Base-by-base conservation (phyloP, 2,888 invertebrate species). In the Glomeris marginata region DNA sequence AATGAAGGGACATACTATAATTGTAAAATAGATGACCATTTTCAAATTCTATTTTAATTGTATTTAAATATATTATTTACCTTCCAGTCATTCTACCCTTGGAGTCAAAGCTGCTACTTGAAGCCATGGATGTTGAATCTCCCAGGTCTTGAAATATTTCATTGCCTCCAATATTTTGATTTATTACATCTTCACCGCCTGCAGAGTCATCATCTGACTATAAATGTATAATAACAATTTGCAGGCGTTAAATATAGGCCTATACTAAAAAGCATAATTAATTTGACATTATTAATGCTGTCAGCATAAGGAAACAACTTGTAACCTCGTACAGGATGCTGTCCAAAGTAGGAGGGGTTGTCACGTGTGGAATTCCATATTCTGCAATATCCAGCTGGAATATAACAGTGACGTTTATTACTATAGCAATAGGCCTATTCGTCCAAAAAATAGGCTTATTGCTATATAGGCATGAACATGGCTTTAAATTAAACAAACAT, bases 371-470 rank as follows among this genome's bases (percentile, higher is more conserved):
- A 61, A 86, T 78, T 57, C 81, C 80, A 68, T 80, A 85, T 65
- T 86, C 85, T 45, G 76, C 75, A 70, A 84, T 84, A 65, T 85
- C 84, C 57, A 85, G 69, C 84, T 84, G 60, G 49, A 73, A 34
- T 41, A 16, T 37, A 6, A 42, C n/a, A 18, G 28, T 5, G 28
- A 28, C 28, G 28, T 8, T 28, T 28, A 28, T 3, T 8, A 28
- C 3, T 8, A 28, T 8, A 28, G 28, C 3, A 28, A 28, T 5
- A 28, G 8, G 28, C n/a, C n/a, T n/a, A n/a, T 28, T 5, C 28
- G 28, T 28, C 28, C n/a, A n/a, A n/a, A n/a, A n/a, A n/a, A n/a
- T n/a, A n/a, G n/a, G n/a, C n/a, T n/a, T n/a, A n/a, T n/a, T n/a
- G n/a, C n/a, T n/a, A n/a, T n/a, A n/a, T n/a, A n/a, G n/a, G n/a